These are phyloP conservation scores for Labeo catla DNA, from an alignment of 2,113 vertebrate species.

Conservation along the genomic window DNA sequence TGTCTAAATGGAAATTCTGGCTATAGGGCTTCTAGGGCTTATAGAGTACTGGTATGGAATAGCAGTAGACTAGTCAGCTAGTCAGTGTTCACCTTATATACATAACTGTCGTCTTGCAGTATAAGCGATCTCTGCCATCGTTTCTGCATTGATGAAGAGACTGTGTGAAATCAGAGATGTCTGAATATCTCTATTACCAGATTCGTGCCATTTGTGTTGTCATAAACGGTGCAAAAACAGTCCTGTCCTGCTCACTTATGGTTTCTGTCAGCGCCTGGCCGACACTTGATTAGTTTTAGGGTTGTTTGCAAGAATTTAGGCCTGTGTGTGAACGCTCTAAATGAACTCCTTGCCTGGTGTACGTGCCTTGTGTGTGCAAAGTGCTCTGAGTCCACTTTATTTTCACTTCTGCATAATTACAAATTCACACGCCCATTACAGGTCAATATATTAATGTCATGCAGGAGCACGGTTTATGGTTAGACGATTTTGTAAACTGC, in stretches of 20 bases:
- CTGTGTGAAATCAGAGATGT: not conserved
- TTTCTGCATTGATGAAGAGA: not conserved
- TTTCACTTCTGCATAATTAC: not conserved
- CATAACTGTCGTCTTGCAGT: not conserved
- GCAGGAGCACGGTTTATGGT: not conserved
- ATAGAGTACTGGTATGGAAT: not conserved
- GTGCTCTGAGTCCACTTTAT: not conserved
- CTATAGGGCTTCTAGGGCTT: not conserved
- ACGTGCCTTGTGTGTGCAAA: not conserved
- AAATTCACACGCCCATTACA: not conserved
- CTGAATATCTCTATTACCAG: not conserved
- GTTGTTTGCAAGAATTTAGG: not conserved
- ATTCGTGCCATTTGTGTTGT: not conserved
- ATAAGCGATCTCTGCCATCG: not conserved
- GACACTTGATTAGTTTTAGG: not conserved
- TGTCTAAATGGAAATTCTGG: slow-evolving; percentile 16
- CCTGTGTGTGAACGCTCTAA: not conserved
- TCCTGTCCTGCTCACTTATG: not conserved
- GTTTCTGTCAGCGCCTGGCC: not conserved
- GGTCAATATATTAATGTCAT: not conserved
- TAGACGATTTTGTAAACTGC: not conserved
- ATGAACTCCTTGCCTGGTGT: not conserved
- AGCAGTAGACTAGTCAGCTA: not conserved
- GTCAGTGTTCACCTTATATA: not conserved
- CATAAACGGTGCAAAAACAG: slow-evolving; percentile 17